phyloP scores from a whole-genome alignment of 1,140 invertebrate species.

The Lepidurus apus region DNA sequence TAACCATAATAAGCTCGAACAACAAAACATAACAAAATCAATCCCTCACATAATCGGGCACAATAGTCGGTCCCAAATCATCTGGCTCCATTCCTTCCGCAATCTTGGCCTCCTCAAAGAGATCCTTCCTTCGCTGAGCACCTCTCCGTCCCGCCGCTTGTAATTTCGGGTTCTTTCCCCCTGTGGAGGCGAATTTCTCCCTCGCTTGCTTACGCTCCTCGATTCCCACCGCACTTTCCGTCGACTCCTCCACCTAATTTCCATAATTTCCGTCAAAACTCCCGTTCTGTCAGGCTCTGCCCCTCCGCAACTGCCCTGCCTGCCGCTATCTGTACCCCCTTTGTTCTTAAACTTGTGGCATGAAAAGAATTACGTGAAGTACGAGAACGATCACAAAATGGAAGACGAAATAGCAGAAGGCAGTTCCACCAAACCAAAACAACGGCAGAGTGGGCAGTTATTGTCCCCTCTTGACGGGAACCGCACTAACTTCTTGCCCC shows the following conservation, averaged over 20 bases:
- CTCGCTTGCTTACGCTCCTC: slow-evolving; percentile 19
- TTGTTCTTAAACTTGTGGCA: no score
- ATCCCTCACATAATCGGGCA: slow-evolving; percentile 9
- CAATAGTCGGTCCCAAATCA: background rate
- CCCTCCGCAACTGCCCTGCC: background rate
- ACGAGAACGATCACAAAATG: no score
- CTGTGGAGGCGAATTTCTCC: slow-evolving; percentile 10
- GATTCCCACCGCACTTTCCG: background rate
- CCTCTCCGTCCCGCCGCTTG: slow-evolving; percentile 28
- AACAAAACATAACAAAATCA: background rate
- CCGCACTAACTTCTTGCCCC: slow-evolving; percentile 4
- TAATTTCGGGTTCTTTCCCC: slow-evolving; percentile 13
- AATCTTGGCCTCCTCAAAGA: slow-evolving; percentile 24
- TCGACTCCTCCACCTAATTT: slow-evolving; percentile 1
- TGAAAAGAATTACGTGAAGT: no score
- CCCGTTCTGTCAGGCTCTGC: background rate
- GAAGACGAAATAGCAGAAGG: slow-evolving; percentile 7
- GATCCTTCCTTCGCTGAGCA: slow-evolving; percentile 20
- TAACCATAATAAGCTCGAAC: background rate
- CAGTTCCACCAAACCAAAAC: background rate
- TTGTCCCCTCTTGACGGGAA: slow-evolving; percentile 17
- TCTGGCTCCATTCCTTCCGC: background rate
- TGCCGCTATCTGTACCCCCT: background rate
- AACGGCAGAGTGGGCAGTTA: background rate
- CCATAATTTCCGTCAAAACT: slow-evolving; percentile 1